Evolutionary conservation across 2,797 vertebrate species (phyloP).

Genomic region (Phrynocephalus forsythii): DNA sequence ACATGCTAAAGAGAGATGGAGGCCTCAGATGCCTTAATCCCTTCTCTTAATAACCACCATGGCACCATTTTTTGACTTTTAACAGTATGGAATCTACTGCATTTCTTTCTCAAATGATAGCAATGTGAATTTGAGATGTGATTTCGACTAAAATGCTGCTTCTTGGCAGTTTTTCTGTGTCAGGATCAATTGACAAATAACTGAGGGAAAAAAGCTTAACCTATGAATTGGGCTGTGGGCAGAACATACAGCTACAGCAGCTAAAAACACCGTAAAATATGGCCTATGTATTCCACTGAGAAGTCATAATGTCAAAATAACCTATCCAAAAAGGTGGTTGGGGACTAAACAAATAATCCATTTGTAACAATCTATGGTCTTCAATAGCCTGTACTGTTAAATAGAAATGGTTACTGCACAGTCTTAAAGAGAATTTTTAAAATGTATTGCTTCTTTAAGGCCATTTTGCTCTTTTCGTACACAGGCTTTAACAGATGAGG

Average conservation of each 20-base stretch:
- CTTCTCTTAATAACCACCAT: no score
- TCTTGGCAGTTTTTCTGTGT: neutral
- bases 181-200: neutral
- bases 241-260: neutral
- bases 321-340: neutral
- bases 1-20: no score
- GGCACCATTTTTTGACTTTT: no score
- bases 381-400: neutral
- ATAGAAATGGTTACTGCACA: neutral
- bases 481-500: neutral
- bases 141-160: neutral
- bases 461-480: neutral
- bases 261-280: neutral
- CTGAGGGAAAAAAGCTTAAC: neutral
- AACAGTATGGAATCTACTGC: no score
- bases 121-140: neutral
- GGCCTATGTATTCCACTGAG: neutral
- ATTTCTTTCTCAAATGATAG: neutral
- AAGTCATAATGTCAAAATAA: neutral
- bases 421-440: neutral
- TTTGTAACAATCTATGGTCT: neutral
- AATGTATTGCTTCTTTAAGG: neutral
- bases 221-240: neutral
- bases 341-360: neutral
- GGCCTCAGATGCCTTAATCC: no score